A percentile compares a stretch with the other conserved stretches of the same genome.
phyloP scores from a whole-genome alignment of 2,113 vertebrate genomes.

The Marmota monax region DNA sequence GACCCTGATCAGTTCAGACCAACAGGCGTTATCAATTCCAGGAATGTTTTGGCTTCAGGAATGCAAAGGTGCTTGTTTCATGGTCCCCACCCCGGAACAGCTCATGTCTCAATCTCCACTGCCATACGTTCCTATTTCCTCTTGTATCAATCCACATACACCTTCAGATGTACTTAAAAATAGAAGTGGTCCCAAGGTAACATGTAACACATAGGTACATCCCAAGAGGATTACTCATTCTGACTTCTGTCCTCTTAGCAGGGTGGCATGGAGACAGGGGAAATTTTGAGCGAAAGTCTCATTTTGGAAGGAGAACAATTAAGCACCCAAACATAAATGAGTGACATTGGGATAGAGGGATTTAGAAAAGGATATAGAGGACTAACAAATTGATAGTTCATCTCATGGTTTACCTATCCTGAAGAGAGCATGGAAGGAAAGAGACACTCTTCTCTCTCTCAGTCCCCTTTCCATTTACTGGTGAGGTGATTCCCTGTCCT shows the following conservation, averaged over 20 bases:
- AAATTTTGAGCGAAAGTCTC: background rate
- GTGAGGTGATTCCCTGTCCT: background rate
- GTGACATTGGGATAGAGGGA: background rate
- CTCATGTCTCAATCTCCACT: accelerated
- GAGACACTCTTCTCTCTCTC: background rate
- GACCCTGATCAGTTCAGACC: too few species aligned
- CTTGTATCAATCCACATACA: too few species aligned
- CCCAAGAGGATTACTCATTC: too few species aligned
- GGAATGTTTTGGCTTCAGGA: background rate
- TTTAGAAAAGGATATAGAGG: background rate
- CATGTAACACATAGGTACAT: background rate
- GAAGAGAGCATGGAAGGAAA: background rate
- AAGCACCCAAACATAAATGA: background rate
- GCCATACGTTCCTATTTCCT: background rate
- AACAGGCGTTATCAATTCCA: background rate
- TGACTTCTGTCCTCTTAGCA: too few species aligned
- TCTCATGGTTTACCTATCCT: background rate
- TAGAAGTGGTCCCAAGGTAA: background rate
- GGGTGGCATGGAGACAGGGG: accelerated
- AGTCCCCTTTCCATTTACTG: background rate
- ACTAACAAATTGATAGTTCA: background rate
- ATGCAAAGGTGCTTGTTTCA: background rate
- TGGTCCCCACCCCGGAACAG: background rate
- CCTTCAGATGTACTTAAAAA: background rate
- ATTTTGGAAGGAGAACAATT: background rate